These are phyloP conservation scores for Daboia siamensis DNA, from an alignment of 2,113 vertebrate genomes.

Conservation along the genomic window DNA sequence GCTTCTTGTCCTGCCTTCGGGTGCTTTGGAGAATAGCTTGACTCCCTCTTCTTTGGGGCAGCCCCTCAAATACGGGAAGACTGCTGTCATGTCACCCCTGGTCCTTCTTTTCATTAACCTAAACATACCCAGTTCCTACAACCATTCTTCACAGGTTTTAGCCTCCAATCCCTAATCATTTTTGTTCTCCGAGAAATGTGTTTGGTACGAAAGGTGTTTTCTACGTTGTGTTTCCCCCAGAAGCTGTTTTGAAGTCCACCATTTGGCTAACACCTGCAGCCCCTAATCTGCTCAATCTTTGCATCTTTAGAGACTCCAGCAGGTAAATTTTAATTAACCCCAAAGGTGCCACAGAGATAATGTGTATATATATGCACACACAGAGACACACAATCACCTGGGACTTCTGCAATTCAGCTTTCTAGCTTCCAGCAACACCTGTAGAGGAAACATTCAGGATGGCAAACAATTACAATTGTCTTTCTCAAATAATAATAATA, in stretches of 20 bases:
- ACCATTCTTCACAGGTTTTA: neutral
- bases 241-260: slow-evolving; percentile 32
- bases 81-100: no score
- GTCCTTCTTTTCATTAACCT: neutral
- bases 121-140: neutral
- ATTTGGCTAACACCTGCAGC: neutral
- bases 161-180: no score
- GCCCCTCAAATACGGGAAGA: no score
- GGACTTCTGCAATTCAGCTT: neutral
- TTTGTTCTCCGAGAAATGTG: slow-evolving; percentile 26
- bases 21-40: no score
- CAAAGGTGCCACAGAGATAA: neutral
- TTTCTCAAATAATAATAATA: no score
- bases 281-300: neutral
- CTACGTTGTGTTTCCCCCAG: slow-evolving; percentile 35
- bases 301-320: neutral
- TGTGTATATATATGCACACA: neutral
- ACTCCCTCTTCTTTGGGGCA: no score
- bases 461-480: neutral
- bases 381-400: neutral
- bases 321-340: neutral
- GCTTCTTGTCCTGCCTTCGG: no score
- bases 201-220: slow-evolving; percentile 36
- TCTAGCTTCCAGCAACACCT: neutral
- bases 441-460: neutral